Conservation (phyloP, 2,888 invertebrate genomes). For the Agapetus fuscipes region DNA sequence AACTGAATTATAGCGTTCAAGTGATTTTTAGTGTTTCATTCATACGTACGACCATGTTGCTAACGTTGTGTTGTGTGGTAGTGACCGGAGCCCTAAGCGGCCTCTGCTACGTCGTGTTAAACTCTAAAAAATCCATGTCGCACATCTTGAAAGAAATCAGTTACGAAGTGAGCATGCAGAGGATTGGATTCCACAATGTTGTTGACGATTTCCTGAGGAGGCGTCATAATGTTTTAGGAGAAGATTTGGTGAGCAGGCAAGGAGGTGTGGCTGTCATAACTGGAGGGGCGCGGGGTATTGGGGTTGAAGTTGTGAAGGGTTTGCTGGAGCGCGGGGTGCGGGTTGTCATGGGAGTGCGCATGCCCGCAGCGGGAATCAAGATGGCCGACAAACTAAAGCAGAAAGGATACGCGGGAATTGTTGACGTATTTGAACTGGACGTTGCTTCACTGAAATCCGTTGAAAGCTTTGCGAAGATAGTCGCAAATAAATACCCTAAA, state of each 20-base stretch:
- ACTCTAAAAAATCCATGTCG: conserved; percentile 45
- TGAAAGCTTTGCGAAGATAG: conserved; percentile 57
- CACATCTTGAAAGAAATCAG: conserved; percentile 44
- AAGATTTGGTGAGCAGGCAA: conserved; percentile 50
- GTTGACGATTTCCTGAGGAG: conserved; percentile 50
- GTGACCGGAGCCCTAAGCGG: too few species aligned
- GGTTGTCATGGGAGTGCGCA: conserved; percentile 66
- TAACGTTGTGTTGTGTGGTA: conserved; percentile 3
- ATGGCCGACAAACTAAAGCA: conserved; percentile 37
- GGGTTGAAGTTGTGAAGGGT: conserved; percentile 64
- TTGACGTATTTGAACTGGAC: conserved; percentile 62
- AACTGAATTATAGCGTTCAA: too few species aligned
- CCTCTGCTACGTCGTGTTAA: conserved; percentile 37
- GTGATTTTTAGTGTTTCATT: too few species aligned
- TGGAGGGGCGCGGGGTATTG: conserved; percentile 81
- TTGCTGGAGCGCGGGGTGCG: conserved; percentile 67
- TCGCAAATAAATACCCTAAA: conserved; percentile 52
- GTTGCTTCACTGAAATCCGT: conserved; percentile 69
- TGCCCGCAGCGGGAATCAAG: conserved; percentile 43
- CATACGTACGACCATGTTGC: too few species aligned
- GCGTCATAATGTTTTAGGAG: conserved; percentile 48
- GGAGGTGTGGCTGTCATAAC: conserved; percentile 72
- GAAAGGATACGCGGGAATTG: conserved; percentile 45
- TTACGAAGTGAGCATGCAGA: conserved; percentile 47
- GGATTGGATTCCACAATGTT: conserved; percentile 47